Conservation (phyloP, 2,888 invertebrate species). For the Agrochola macilenta region DNA sequence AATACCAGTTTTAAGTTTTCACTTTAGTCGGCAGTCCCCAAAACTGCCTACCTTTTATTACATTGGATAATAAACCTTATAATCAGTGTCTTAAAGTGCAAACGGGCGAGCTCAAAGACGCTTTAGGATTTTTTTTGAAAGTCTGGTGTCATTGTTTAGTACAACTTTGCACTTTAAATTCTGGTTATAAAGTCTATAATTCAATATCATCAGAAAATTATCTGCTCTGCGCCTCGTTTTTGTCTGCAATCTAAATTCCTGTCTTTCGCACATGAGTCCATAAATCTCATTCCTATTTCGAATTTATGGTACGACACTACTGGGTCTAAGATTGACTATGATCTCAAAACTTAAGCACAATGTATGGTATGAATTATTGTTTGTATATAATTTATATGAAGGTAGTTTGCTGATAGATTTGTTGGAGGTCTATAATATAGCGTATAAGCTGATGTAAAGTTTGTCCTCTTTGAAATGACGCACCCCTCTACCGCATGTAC, state of each 20-base stretch:
- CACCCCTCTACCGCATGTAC: too few species aligned
- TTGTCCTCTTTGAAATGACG: too few species aligned
- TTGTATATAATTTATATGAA: conserved; percentile 43
- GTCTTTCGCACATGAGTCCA: conserved; percentile 22
- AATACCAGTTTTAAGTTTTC: too few species aligned
- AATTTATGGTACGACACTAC: conserved; percentile 56
- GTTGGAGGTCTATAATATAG: conserved; percentile 25
- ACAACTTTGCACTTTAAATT: background rate
- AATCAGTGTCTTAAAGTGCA: background rate
- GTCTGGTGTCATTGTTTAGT: background rate
- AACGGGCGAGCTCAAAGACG: background rate
- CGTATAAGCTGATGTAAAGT: background rate
- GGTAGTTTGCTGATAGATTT: conserved; percentile 22
- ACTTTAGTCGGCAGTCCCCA: too few species aligned
- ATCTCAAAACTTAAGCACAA: conserved; percentile 58
- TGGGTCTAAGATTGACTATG: conserved; percentile 55
- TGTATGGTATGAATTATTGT: conserved; percentile 47
- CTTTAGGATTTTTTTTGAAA: too few species aligned
- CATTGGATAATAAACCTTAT: background rate
- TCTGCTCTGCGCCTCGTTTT: background rate
- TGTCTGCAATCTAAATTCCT: background rate
- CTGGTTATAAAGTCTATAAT: background rate
- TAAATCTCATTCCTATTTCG: conserved; percentile 50
- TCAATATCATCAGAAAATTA: background rate
- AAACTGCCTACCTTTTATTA: background rate